Evolutionary conservation across 2,113 vertebrate species (phyloP).

Genomic region (Sterrhoptilus dennistouni): DNA sequence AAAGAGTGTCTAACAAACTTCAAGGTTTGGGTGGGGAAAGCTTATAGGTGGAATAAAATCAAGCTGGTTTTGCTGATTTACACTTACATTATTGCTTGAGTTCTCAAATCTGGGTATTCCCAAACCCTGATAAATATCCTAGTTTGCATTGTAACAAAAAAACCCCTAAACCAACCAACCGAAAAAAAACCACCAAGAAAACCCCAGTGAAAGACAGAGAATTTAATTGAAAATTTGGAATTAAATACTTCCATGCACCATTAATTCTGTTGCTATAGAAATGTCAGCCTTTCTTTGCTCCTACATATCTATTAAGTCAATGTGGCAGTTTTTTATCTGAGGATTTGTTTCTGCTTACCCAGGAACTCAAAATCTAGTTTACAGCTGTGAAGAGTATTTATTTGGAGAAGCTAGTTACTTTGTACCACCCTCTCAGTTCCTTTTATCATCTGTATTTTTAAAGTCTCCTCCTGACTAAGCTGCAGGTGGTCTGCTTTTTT

Average conservation of each 20-base stretch:
- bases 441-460: slow-evolving; percentile 16
- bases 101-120: neutral
- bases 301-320: slow-evolving; percentile 3
- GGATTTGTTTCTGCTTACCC: slow-evolving; percentile 21
- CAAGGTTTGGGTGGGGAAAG: neutral
- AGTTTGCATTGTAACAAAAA: neutral
- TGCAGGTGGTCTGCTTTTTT: neutral
- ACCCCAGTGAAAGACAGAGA: neutral
- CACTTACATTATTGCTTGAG: neutral
- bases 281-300: slow-evolving; percentile 29
- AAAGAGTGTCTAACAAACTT: slow-evolving; percentile 12
- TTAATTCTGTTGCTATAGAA: slow-evolving; percentile 40
- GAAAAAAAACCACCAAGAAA: neutral
- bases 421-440: slow-evolving; percentile 7
- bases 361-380: neutral
- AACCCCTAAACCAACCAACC: neutral
- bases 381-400: slow-evolving; percentile 8
- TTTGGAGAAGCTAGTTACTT: slow-evolving; percentile 35
- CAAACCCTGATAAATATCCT: neutral
- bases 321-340: neutral
- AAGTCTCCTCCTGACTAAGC: neutral
- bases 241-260: neutral
- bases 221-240: slow-evolving; percentile 2
- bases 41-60: neutral
- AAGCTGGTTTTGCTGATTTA: neutral